Evolutionary conservation across 92 coral and sea anemone species (phyloP).

Genomic region (Parazoanthus darwini): DNA sequence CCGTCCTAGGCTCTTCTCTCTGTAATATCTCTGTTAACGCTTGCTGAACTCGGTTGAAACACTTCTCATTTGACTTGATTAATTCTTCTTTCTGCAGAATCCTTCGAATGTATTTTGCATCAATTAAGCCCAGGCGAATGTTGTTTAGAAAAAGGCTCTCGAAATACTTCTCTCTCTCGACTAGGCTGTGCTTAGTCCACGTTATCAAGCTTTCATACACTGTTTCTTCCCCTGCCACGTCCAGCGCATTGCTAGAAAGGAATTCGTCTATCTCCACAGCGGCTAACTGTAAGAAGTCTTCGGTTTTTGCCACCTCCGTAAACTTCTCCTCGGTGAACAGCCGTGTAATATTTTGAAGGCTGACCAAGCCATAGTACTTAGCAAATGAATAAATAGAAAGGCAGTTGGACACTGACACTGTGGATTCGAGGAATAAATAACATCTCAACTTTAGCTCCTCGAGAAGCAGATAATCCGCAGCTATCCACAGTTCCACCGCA

Average conservation of each 20-base stretch:
- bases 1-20: slow-evolving; percentile 19
- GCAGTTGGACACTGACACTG: slow-evolving; percentile 17
- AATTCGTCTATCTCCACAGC: slow-evolving; percentile 9
- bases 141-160: slow-evolving; percentile 1
- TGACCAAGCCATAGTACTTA: slow-evolving; percentile 9
- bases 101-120: slow-evolving; percentile 26
- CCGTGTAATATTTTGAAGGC: slow-evolving; percentile 24
- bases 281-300: slow-evolving; percentile 5
- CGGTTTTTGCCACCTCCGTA: slow-evolving; percentile 13
- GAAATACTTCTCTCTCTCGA: slow-evolving; percentile 3
- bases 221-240: slow-evolving; percentile 13
- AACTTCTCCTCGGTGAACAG: slow-evolving; percentile 27
- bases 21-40: not conserved
- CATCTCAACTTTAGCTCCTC: slow-evolving; percentile 27
- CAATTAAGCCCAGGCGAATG: slow-evolving; percentile 27
- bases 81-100: slow-evolving; percentile 22
- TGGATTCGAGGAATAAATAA: slow-evolving; percentile 24
- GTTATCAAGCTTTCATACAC: slow-evolving; percentile 27
- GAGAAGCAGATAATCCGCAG: slow-evolving; percentile 28
- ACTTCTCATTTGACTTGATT: slow-evolving; percentile 1
- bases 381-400: slow-evolving; percentile 38
- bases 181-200: slow-evolving; percentile 34
- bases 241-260: not conserved
- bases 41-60: slow-evolving; percentile 18
- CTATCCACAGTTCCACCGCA: slow-evolving; percentile 24